Evolutionary conservation across 2,888 invertebrate species (phyloP).

Genomic region (Leptinotarsa juncta): DNA sequence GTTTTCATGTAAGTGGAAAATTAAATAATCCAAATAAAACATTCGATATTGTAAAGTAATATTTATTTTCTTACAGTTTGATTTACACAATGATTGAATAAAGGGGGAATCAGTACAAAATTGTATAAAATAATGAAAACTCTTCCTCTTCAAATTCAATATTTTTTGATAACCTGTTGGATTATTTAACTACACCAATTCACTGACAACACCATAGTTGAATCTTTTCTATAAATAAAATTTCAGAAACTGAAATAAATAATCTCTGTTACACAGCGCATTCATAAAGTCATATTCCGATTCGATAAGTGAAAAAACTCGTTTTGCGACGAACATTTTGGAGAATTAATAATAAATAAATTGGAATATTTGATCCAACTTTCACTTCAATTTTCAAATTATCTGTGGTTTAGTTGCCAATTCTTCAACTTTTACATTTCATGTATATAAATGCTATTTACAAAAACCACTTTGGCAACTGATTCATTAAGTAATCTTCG

Average conservation of each 20-base stretch:
- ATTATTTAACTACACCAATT: constrained; percentile 28
- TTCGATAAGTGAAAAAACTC: neutral
- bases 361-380: neutral
- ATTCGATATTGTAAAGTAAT: constrained; percentile 38
- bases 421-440: neutral
- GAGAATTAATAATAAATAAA: neutral
- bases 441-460: constrained; percentile 1
- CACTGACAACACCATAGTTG: constrained; percentile 23
- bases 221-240: constrained; percentile 19
- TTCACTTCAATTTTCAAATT: neutral
- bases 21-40: constrained; percentile 15
- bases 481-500: neutral
- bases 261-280: constrained; percentile 28
- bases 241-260: constrained; percentile 28
- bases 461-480: neutral
- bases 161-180: constrained; percentile 31
- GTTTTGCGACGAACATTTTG: neutral
- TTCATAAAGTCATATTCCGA: constrained; percentile 29
- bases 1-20: no score
- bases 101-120: constrained; percentile 44
- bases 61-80: constrained; percentile 45
- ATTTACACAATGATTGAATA: constrained; percentile 43
- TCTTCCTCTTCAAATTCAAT: constrained; percentile 30
- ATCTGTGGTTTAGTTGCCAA: neutral
- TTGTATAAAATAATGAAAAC: constrained; percentile 46